These are phyloP conservation scores for Coptodon rendalli DNA, from an alignment of 2,113 vertebrate species.

Conservation along the genomic window DNA sequence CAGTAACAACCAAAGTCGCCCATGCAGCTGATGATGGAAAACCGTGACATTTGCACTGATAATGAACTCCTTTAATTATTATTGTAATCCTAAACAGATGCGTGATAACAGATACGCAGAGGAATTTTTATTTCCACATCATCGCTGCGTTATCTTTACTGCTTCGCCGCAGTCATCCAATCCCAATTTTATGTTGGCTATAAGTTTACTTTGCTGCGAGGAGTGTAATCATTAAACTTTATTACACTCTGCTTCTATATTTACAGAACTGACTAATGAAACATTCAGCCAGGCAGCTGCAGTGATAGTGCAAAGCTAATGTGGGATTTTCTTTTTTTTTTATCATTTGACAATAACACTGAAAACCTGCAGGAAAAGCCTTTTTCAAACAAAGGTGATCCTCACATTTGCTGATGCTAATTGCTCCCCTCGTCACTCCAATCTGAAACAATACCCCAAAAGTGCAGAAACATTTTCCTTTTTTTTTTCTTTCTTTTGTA, in stretches of 20 bases:
- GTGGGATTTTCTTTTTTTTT: not conserved
- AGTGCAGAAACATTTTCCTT: constrained; percentile 8
- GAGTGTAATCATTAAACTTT: not conserved
- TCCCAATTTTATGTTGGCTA: not conserved
- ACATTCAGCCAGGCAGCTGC: not conserved
- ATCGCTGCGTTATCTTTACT: not conserved
- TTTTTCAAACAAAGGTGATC: constrained; percentile 1
- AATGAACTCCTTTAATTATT: not conserved
- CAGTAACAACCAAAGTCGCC: not conserved
- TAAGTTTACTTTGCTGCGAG: not conserved
- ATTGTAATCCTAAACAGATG: not conserved
- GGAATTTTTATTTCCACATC: not conserved
- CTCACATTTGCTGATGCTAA: constrained; percentile 6
- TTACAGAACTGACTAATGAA: not conserved
- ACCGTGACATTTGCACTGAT: not conserved
- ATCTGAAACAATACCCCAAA: constrained; percentile 16
- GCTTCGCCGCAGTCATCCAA: not conserved
- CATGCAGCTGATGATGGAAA: not conserved
- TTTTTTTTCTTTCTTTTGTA: not conserved
- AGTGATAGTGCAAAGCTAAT: constrained; percentile 3
- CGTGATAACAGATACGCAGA: not conserved
- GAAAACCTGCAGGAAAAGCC: not conserved
- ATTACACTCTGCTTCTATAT: not conserved
- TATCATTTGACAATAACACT: not conserved
- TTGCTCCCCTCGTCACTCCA: not conserved